Evolutionary conservation across 2,888 invertebrate species (phyloP).

Genomic region (Zhuqinia jingwanae): DNA sequence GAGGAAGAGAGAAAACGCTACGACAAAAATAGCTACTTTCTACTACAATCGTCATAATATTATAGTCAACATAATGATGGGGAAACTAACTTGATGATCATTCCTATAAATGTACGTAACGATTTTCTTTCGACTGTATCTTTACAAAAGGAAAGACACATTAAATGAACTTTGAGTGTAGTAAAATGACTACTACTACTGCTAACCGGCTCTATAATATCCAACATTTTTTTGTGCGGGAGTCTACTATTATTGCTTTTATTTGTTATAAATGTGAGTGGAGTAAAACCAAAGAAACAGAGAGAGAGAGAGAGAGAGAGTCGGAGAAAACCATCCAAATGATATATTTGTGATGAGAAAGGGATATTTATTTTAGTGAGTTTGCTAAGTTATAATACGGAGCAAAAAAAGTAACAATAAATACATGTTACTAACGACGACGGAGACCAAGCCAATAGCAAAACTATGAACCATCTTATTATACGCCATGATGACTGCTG

Average conservation of each 20-base stretch:
- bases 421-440: background rate
- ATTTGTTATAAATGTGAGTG: background rate
- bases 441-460: background rate
- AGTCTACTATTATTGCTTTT: constrained; percentile 7
- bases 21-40: constrained; percentile 5
- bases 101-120: constrained; percentile 26
- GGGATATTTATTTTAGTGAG: constrained; percentile 68
- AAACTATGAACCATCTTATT: background rate
- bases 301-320: background rate
- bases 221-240: constrained; percentile 19
- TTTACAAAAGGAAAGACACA: constrained; percentile 28
- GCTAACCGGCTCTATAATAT: background rate
- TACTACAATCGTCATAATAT: constrained; percentile 32
- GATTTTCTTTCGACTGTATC: too few relatives aligned
- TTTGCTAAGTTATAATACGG: background rate
- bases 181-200: constrained; percentile 35
- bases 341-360: constrained; percentile 72
- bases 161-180: constrained; percentile 55
- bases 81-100: constrained; percentile 50
- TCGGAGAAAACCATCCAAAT: constrained; percentile 61
- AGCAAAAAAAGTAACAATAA: background rate
- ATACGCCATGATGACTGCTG: background rate
- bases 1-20: background rate
- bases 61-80: constrained; percentile 48
- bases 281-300: too few relatives aligned